These are phyloP conservation scores for Steatornis caripensis DNA, from an alignment of 2,113 vertebrate species.

Conservation along the genomic window DNA sequence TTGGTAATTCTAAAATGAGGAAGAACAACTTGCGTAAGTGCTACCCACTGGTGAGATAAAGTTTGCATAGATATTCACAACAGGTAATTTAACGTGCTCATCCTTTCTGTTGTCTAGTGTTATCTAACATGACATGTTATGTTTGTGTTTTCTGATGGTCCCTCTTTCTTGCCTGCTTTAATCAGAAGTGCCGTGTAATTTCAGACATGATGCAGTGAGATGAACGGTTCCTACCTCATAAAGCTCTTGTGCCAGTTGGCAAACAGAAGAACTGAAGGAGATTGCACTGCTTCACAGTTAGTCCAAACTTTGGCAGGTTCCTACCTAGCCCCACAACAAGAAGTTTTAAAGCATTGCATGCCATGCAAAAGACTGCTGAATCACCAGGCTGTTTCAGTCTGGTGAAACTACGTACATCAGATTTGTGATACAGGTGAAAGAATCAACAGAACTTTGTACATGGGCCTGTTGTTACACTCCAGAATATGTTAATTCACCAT, in stretches of 20 bases:
- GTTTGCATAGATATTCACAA: neutral
- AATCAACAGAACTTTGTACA: neutral
- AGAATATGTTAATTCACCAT: neutral
- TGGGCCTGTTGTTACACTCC: neutral
- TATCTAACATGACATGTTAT: neutral
- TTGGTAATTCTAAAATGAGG: neutral
- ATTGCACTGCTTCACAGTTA: neutral
- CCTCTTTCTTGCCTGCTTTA: neutral
- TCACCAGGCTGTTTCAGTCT: neutral
- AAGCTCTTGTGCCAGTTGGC: neutral
- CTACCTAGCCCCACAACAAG: neutral
- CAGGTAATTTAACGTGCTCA: neutral
- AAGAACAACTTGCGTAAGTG: neutral
- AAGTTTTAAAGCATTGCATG: neutral
- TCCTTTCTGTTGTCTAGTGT: neutral
- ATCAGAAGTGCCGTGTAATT: neutral
- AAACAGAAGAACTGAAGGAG: neutral
- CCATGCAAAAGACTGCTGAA: neutral
- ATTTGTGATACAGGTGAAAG: rapidly evolving
- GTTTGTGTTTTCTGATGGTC: neutral
- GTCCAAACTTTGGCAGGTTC: neutral
- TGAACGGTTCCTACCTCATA: neutral
- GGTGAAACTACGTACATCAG: neutral
- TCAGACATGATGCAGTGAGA: neutral
- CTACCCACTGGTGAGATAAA: neutral